A percentile compares a stretch with the other conserved stretches of the same genome.
Conservation (phyloP, 2,113 vertebrate species). For the Oreamnos americanus region DNA sequence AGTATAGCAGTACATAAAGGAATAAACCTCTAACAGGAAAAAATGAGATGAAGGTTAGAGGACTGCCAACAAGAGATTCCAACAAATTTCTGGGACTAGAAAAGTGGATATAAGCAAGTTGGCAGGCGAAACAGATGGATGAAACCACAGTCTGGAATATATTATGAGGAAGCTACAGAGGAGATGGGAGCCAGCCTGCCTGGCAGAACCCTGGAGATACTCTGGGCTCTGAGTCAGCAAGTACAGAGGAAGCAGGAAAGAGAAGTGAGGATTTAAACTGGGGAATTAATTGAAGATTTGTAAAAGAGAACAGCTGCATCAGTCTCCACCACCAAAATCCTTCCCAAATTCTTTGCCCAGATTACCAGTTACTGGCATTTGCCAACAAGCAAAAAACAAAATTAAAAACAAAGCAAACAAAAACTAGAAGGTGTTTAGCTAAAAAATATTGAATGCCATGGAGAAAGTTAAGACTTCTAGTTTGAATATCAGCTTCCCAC, state of each 20-base stretch:
- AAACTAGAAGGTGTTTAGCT: not conserved
- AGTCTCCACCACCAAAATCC: not conserved
- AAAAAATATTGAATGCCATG: not conserved
- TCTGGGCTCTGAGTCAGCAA: constrained; percentile 55
- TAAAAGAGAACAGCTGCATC: constrained; percentile 34
- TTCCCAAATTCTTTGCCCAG: not conserved
- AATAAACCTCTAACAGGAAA: constrained; percentile 29
- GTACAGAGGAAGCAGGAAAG: not conserved
- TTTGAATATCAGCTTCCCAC: not conserved
- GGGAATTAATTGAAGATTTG: constrained; percentile 44
- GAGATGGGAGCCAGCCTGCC: not conserved
- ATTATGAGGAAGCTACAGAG: constrained; percentile 1
- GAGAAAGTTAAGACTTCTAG: not conserved
- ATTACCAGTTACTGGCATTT: not conserved
- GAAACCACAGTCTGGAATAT: not conserved
- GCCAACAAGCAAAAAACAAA: not conserved
- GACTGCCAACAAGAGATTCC: not conserved
- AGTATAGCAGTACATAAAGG: not conserved
- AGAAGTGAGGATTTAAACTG: constrained; percentile 18
- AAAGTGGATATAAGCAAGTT: not conserved
- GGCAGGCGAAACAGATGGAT: constrained; percentile 28
- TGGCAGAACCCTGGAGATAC: constrained; percentile 31
- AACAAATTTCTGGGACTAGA: not conserved
- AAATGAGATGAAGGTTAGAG: not conserved
- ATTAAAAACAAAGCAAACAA: not conserved